Evolutionary conservation across 2,113 vertebrate genomes (phyloP), one percentile per base, ranked within the genome.

Genomic region (Spheniscus mendiculus): DNA sequence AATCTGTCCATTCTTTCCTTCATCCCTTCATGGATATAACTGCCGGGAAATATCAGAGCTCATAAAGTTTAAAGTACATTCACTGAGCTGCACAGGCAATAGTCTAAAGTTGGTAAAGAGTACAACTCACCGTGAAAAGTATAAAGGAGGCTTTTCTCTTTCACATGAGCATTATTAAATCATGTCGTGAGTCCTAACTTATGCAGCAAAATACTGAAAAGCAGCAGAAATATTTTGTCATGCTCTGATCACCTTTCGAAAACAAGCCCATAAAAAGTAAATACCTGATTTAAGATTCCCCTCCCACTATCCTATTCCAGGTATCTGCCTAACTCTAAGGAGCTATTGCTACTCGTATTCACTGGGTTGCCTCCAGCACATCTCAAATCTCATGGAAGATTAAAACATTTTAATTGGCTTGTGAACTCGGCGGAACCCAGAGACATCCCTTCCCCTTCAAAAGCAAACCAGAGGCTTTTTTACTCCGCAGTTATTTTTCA

Each of bases 41-140:
- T 94, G 97, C 83, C 93, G 97, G 94, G 74, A 95, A 96, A 91
- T 87, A 97, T 95, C 84, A 95, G 97, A 98, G 97, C 96, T 98
- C 90, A 94, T 93, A 95, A 97, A 97, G 90, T 97, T 97, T 94
- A 91, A 98, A 97, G 92, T 98, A 98, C 98, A 98, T 98, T 98
- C 98, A 98, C 97, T 97, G 97, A 98, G 98, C 97, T 98, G 97
- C 94, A 98, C 97, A 98, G 96, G 97, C 98, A 97, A 98, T 78
- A 97, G 82, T 96, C 97, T 96, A 76, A 97, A 97, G 98, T 87
- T 97, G 94, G 96, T 87, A 94, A 96, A 97, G 95, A 97, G 92
- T 96, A 97, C 90, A 95, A 80, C 97, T 97, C 79, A 63, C 84
- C 77, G 94, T 90, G 97, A 55, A 95, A 92, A 95, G 89, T 89